A percentile compares a stretch with the other conserved stretches of the same genome.
Conservation (phyloP, 30 jellyfish, hydroid and myxozoan genomes). For the Cassiopea andromeda region DNA sequence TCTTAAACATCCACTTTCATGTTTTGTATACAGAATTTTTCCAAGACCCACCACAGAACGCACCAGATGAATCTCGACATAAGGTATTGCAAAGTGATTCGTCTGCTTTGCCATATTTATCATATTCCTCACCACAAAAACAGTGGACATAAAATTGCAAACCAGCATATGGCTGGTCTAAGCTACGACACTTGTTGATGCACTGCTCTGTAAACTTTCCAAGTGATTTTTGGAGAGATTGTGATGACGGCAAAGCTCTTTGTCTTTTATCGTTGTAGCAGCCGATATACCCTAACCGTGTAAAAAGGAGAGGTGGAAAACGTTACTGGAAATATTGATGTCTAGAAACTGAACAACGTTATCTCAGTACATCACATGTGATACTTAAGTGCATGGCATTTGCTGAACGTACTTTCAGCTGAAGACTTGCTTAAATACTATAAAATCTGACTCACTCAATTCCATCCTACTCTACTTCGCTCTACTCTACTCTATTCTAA, state of each 20-base stretch:
- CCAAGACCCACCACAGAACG: constrained; percentile 27
- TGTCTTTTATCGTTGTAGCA: background rate
- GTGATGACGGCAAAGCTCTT: background rate
- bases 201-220: background rate
- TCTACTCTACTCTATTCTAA: too few relatives aligned
- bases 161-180: constrained; percentile 30
- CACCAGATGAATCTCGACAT: background rate
- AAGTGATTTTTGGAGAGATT: background rate
- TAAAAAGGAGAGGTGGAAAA: too few relatives aligned
- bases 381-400: too few relatives aligned
- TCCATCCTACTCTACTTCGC: too few relatives aligned
- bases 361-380: too few relatives aligned
- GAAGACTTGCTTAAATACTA: too few relatives aligned
- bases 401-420: too few relatives aligned
- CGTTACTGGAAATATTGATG: too few relatives aligned
- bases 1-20: too few relatives aligned
- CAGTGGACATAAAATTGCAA: constrained; percentile 3
- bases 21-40: constrained; percentile 16
- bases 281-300: background rate
- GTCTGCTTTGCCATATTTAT: background rate
- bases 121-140: constrained; percentile 10
- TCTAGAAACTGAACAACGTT: too few relatives aligned
- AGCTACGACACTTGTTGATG: background rate
- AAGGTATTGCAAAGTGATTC: background rate
- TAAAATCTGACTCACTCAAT: too few relatives aligned